phyloP scores from a whole-genome alignment of 53 echinoderm and acorn worm species.

The Holothuria scabra region DNA sequence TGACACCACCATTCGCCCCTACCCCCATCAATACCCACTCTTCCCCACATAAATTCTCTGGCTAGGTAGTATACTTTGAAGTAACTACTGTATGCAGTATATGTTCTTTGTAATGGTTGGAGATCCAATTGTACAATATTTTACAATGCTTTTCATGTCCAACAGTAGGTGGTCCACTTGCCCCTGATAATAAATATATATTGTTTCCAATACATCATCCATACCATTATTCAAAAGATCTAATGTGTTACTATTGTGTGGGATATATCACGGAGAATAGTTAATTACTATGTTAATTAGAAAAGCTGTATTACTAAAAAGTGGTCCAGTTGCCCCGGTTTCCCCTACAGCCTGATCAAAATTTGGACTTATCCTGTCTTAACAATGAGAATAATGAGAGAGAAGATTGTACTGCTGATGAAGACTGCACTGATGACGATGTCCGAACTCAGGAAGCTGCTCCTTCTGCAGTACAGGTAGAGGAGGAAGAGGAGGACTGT shows the following conservation, averaged over 20 bases:
- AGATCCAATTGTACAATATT: too few relatives aligned
- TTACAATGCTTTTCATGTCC: too few relatives aligned
- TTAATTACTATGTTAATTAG: slow-evolving; percentile 13
- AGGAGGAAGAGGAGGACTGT: too few relatives aligned
- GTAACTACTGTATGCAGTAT: slow-evolving; percentile 3
- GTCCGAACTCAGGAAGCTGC: too few relatives aligned
- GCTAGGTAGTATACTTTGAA: background rate
- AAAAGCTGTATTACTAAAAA: slow-evolving; percentile 2
- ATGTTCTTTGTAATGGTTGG: background rate
- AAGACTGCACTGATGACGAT: too few relatives aligned
- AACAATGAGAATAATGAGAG: too few relatives aligned
- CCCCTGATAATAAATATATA: slow-evolving; percentile 2
- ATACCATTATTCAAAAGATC: slow-evolving; percentile 17
- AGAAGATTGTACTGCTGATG: too few relatives aligned
- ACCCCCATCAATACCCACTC: background rate
- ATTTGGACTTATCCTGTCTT: too few relatives aligned
- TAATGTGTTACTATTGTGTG: slow-evolving; percentile 14
- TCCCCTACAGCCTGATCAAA: too few relatives aligned
- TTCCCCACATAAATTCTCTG: background rate
- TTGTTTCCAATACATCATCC: slow-evolving; percentile 11
- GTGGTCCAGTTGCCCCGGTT: slow-evolving; percentile 15
- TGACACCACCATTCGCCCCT: too few relatives aligned
- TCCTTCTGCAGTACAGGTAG: too few relatives aligned
- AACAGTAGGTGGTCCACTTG: slow-evolving; percentile 18
- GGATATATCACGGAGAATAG: slow-evolving; percentile 1